A percentile compares a stretch with the other conserved stretches of the same genome.
These are phyloP conservation scores for Andricus quercusramuli DNA, from an alignment of 2,888 invertebrate genomes.

Conservation along the genomic window DNA sequence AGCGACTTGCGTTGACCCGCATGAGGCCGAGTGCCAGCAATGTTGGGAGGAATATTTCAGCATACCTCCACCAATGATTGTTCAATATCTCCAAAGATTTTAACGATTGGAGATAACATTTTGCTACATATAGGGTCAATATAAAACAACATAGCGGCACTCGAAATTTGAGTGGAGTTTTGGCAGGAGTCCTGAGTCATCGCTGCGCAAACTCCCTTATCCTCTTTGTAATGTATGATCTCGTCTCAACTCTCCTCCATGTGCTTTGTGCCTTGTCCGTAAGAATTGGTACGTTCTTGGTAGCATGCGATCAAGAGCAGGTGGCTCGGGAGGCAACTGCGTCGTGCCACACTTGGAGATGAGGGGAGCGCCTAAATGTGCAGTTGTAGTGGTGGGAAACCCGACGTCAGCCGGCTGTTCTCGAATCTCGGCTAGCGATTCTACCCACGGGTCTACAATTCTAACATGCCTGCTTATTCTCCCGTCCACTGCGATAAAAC, in stretches of 20 bases:
- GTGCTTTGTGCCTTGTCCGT: constrained; percentile 20
- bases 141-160: background rate
- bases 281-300: constrained; percentile 19
- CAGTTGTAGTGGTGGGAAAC: constrained; percentile 32
- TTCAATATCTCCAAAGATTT: background rate
- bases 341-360: background rate
- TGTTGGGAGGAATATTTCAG: background rate
- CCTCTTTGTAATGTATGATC: constrained; percentile 6
- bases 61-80: background rate
- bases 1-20: background rate
- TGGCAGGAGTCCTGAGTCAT: background rate
- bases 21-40: constrained; percentile 3
- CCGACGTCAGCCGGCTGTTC: background rate
- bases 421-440: background rate
- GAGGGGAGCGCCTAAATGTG: constrained; percentile 26
- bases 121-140: background rate
- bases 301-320: constrained; percentile 17
- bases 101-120: background rate
- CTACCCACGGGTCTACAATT: constrained; percentile 14
- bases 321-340: constrained; percentile 25
- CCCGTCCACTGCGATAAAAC: background rate
- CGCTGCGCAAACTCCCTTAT: constrained; percentile 33
- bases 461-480: background rate
- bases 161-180: background rate
- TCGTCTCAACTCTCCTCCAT: constrained; percentile 14